A percentile compares a stretch with the other conserved stretches of the same genome.
Conservation (phyloP, 2,113 vertebrate genomes). For the Rhabdornis inornatus region DNA sequence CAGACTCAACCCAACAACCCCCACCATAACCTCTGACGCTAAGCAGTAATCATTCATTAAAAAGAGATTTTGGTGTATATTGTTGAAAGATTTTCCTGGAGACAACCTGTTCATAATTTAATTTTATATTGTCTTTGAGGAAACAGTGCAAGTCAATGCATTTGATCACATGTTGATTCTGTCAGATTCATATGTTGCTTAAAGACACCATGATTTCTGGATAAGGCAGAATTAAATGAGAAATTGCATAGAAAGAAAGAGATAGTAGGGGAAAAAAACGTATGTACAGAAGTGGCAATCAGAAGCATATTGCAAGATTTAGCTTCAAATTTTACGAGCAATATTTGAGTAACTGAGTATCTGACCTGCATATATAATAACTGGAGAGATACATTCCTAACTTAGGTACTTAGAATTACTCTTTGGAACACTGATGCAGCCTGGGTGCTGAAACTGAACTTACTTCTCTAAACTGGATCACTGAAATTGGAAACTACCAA, state of each 20-base stretch:
- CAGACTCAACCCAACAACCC: accelerated
- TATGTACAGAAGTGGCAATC: background rate
- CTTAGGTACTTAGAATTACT: background rate
- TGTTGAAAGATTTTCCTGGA: background rate
- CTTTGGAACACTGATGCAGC: background rate
- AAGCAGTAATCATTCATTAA: background rate
- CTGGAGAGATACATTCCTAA: background rate
- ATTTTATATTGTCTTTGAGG: background rate
- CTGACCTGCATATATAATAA: background rate
- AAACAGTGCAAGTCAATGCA: background rate
- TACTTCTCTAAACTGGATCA: background rate
- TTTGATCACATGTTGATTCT: background rate
- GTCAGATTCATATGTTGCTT: background rate
- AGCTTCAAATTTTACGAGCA: background rate
- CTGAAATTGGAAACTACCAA: background rate
- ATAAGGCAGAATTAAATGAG: background rate
- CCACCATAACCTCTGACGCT: background rate
- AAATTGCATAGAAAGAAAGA: background rate
- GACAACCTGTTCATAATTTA: background rate
- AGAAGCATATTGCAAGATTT: background rate
- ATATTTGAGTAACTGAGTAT: background rate
- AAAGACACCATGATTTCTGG: background rate
- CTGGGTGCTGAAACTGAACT: background rate
- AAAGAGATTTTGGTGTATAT: background rate
- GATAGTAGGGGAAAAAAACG: background rate